Evolutionary conservation across 2,113 vertebrate genomes (phyloP), one percentile per base, ranked within the genome.

Genomic region (Porphyrio hochstetteri): DNA sequence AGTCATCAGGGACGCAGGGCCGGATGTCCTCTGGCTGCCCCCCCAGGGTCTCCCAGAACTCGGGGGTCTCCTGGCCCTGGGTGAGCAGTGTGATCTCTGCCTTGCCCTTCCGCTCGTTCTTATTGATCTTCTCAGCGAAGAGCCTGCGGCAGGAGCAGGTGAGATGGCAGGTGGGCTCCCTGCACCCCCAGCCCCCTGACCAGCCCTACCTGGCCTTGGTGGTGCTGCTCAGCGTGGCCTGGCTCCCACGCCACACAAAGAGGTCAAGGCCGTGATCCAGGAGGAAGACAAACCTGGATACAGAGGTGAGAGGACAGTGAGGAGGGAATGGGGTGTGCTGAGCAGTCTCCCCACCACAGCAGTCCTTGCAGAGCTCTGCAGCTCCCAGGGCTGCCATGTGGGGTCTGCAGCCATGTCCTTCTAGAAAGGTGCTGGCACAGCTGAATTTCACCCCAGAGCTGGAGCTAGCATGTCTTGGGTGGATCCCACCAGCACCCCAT

Each of bases 41-140:
- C 5, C 99, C 99, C 25, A 99, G 96, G 0, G 53, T 50, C 86
- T 99, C 99, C 99, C 99, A 99, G 97, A 99, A 99, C 17, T 97
- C 98, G 0, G 99, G 98, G 21, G 98, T 97, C 96, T 99, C 99
- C 90, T 99, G 98, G 75, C 97, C 98, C 74, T 99, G 99, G 35
- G 93, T 90, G 79, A 99, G 95, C 55, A 98, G 97, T 0, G 90
- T 96, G 94, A 99, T 99, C 97, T 99, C 99, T 0, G 99, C 98
- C 87, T 99, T 99, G 44, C 99, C 98, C 86, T 99, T 99, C 16
- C 99, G 97, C 91, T 99, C 99, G 0, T 99, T 99, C 96, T 99
- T 99, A 95, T 99, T 99, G 79, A 99, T 99, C 98, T 99, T 99
- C 97, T 99, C 99, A 0, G 99, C 98, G 67, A 99, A 99, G 56